phyloP scores from a whole-genome alignment of 2,797 vertebrate species.

The Setipinna tenuifilis region DNA sequence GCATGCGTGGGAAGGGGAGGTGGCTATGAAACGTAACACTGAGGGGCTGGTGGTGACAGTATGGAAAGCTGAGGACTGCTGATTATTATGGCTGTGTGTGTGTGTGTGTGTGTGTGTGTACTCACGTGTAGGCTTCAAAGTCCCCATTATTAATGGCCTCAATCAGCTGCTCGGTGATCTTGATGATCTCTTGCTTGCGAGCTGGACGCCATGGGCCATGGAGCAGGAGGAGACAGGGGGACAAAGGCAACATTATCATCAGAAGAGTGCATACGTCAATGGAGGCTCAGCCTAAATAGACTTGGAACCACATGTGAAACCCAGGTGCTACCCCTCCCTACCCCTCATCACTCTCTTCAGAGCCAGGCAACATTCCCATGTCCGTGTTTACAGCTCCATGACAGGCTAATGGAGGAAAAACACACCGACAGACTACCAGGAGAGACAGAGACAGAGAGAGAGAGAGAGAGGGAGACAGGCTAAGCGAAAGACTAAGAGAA shows the following conservation, averaged over 20 bases:
- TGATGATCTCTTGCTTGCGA: conserved; percentile 99
- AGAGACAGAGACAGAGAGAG: background rate
- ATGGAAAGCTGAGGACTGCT: background rate
- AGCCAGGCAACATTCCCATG: background rate
- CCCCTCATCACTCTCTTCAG: background rate
- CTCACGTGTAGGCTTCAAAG: conserved; percentile 98
- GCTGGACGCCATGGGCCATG: conserved; percentile 70
- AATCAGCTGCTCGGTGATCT: conserved; percentile 98
- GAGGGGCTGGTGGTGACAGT: background rate
- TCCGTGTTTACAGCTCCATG: background rate
- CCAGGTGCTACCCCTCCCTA: background rate
- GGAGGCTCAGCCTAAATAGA: background rate
- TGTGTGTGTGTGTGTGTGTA: conserved; percentile 45
- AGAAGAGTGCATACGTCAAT: background rate
- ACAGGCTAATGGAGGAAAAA: background rate
- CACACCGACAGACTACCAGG: background rate
- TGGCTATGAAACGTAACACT: background rate
- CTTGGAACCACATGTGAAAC: background rate
- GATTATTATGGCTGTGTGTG: background rate
- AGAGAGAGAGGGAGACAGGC: background rate
- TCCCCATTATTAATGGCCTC: conserved; percentile 99
- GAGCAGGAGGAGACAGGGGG: background rate
- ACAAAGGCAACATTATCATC: conserved; percentile 1
- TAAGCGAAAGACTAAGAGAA: too few species aligned
- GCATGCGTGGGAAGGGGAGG: background rate